Base-by-base conservation (phyloP, 2,888 invertebrate genomes). In the Epistrophe grossulariae region DNA sequence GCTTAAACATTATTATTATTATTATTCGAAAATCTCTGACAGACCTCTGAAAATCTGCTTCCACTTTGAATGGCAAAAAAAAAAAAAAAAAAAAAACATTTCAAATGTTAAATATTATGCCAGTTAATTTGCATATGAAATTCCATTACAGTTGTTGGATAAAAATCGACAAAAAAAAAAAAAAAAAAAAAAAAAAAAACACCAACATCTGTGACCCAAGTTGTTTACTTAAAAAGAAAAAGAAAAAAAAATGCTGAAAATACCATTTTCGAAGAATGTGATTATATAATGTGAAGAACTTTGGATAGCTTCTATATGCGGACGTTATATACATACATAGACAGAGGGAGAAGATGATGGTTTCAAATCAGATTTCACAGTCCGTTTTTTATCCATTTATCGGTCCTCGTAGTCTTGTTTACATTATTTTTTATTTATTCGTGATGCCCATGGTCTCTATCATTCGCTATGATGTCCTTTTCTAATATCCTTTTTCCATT, bases 401-500 rank as follows among this genome's bases (percentile, higher is more conserved):
- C 45, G 59, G 24, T 31, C 50, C 19, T 50, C 17, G 13, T 28
- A 40, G 48, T 11, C 50, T 71, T n/a, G 17, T 50, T 45, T 35
- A 62, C 24, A 45, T 59, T 55, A 38, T 43, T 45, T 52, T 24
- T 17, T 55, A 4, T 57, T 48, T 62, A 17, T 28, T 19, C 24
- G 38, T 24, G 5, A 17, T 24, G 24, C 24, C 35, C 38, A 31
- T 31, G 10, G n/a, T 50, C 62, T 17, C 50, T 52, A 28, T 45
- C 35, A 43, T 73, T 73, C 28, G 52, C 13, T 55, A 57, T 40
- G 52, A 57, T 40, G 52, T 48, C 66, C 57, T 50, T n/a, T 45
- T 79, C 83, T 83, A 79, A 87, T 87, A 87, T 83, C 79, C 71
- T 79, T 87, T 50, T 87, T 87, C 87, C 76, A 72, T 72, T 79